These are phyloP conservation scores for Aurelia aurita DNA, from an alignment of 30 jellyfish, hydroid and myxozoan genomes.

Conservation along the genomic window DNA sequence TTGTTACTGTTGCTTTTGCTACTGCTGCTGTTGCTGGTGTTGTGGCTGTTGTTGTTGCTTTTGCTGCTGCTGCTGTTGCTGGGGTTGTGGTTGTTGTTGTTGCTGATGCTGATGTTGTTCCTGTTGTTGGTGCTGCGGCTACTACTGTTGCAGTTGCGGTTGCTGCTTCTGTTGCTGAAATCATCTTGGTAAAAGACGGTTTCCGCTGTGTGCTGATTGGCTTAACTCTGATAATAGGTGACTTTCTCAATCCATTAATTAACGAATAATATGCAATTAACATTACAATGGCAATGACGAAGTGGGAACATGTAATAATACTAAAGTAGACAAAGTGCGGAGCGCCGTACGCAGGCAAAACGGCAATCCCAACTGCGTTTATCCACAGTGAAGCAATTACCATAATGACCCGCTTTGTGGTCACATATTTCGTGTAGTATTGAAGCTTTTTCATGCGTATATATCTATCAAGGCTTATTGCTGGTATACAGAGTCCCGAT, in stretches of 20 bases:
- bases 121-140: neutral
- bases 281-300: neutral
- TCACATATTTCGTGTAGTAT: neutral
- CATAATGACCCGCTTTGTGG: neutral
- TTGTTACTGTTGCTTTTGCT: neutral
- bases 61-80: neutral
- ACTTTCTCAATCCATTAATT: neutral
- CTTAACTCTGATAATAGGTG: no score
- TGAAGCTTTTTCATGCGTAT: constrained; percentile 3
- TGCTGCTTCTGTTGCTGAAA: neutral
- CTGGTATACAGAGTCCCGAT: constrained; percentile 2
- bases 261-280: neutral
- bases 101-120: neutral
- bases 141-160: neutral
- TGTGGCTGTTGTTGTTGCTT: neutral
- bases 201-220: no score
- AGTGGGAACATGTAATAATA: neutral
- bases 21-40: neutral
- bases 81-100: neutral
- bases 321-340: neutral
- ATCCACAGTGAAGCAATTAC: neutral
- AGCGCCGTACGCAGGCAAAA: neutral
- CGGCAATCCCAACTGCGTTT: neutral
- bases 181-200: no score
- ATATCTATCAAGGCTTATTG: neutral